phyloP scores from a whole-genome alignment of 2,888 invertebrate species.

The Dione juno region DNA sequence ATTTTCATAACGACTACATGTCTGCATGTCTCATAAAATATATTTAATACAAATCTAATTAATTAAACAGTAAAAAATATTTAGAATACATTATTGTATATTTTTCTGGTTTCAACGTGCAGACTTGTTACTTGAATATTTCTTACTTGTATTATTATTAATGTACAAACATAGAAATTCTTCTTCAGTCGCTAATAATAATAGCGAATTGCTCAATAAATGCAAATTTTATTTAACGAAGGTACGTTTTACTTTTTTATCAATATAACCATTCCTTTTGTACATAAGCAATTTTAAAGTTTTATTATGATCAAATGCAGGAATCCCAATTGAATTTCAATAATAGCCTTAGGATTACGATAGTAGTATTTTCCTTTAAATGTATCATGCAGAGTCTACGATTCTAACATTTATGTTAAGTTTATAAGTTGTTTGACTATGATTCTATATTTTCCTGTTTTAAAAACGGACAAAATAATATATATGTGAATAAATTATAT shows the following conservation, averaged over 20 bases:
- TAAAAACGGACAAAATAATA: not conserved
- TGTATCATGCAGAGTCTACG: not conserved
- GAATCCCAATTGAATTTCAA: not conserved
- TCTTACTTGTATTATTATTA: not conserved
- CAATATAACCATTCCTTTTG: not conserved
- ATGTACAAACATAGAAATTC: not conserved
- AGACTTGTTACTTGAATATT: not conserved
- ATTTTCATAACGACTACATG: not conserved
- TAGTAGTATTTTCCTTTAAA: not conserved
- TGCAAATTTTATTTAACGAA: not conserved
- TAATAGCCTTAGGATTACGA: not conserved
- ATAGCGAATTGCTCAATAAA: not conserved
- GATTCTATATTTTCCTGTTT: conserved; percentile 18
- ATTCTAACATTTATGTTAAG: not conserved
- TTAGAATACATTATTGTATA: not conserved
- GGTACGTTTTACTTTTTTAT: not conserved
- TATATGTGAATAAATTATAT: not conserved
- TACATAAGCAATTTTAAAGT: not conserved
- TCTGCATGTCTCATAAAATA: conserved; percentile 1
- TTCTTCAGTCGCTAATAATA: not conserved
- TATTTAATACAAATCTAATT: not conserved
- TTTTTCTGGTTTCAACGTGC: not conserved
- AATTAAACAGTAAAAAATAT: not conserved
- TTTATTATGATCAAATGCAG: not conserved
- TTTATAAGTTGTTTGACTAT: conserved; percentile 9